phyloP scores from a whole-genome alignment of 1,140 invertebrate species.

The Papilio polytes region DNA sequence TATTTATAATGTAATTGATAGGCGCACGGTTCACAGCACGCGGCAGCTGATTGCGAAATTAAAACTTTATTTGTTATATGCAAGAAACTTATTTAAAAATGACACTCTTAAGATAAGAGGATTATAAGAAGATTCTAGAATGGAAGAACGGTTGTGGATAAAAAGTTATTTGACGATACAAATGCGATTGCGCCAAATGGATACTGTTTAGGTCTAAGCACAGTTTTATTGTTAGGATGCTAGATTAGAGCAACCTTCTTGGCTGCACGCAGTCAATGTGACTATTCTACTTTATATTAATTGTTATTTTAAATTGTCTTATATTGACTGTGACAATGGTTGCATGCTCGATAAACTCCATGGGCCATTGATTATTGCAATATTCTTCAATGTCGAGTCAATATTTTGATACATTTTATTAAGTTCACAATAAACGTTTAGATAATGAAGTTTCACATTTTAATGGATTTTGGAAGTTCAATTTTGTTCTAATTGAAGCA shows the following conservation, averaged over 20 bases:
- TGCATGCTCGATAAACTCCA: background rate
- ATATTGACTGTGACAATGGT: background rate
- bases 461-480: constrained; percentile 10
- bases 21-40: background rate
- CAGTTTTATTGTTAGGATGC: no score
- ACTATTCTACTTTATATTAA: no score
- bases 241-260: no score
- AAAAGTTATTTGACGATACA: no score
- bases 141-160: no score
- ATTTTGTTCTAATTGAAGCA: constrained; percentile 17
- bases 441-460: background rate
- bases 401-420: background rate
- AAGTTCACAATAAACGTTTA: constrained; percentile 9
- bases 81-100: background rate
- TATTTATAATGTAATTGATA: constrained; percentile 23
- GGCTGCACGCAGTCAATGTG: no score
- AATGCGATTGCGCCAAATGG: no score
- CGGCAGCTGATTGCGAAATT: background rate
- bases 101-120: background rate
- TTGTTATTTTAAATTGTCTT: background rate
- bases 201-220: no score
- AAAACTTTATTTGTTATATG: background rate
- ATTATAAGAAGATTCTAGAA: background rate
- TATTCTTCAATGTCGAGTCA: background rate
- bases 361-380: background rate